Evolutionary conservation across 2,113 vertebrate species (phyloP).

Genomic region (Dromiciops gliroides): DNA sequence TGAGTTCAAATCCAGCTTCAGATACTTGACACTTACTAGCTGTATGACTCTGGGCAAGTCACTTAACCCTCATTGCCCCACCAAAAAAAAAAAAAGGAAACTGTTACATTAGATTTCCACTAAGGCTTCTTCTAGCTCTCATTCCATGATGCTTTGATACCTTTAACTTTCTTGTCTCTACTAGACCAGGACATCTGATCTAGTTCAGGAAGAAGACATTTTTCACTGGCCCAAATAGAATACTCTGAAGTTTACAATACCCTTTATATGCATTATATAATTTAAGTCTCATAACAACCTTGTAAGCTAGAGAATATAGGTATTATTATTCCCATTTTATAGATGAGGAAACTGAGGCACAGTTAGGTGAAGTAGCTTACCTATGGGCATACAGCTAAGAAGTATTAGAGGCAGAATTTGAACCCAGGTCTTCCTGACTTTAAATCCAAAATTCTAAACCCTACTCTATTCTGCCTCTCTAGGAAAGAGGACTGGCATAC

Average conservation of each 20-base stretch:
- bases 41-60: background rate
- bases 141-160: background rate
- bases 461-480: background rate
- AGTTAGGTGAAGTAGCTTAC: background rate
- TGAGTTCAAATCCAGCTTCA: background rate
- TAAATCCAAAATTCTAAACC: background rate
- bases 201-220: background rate
- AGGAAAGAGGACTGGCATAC: background rate
- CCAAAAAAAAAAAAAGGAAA: too few species aligned
- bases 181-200: background rate
- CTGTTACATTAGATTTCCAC: background rate
- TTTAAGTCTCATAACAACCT: background rate
- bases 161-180: background rate
- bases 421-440: background rate
- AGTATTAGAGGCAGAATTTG: background rate
- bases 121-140: background rate
- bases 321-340: background rate
- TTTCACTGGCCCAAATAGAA: background rate
- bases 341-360: background rate
- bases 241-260: background rate
- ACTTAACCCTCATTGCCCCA: too few species aligned
- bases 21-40: background rate
- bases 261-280: background rate
- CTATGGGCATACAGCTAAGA: background rate
- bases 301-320: background rate